These are phyloP conservation scores for Pteropus alecto DNA, from an alignment of 2,113 vertebrate genomes.

Conservation along the genomic window DNA sequence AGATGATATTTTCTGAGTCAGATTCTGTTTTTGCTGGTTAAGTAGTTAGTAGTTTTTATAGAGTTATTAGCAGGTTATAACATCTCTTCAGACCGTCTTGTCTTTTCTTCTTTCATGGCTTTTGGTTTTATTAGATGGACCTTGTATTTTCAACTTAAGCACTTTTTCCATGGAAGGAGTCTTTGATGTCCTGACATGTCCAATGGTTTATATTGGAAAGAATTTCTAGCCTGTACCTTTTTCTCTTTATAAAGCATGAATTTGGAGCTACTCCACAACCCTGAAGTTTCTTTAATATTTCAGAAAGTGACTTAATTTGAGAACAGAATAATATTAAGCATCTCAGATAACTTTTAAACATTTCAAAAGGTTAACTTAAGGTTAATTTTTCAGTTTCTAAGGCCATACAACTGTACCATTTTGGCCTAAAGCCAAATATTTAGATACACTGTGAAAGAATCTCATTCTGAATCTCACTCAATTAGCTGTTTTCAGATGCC, in stretches of 20 bases:
- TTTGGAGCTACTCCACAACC: neutral
- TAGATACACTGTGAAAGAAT: constrained; percentile 21
- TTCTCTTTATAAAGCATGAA: neutral
- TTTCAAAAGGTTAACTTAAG: constrained; percentile 44
- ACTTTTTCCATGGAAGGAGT: neutral
- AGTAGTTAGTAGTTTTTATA: neutral
- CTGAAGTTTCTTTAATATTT: constrained; percentile 21
- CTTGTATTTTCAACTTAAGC: neutral
- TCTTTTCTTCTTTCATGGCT: neutral
- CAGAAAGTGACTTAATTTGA: constrained; percentile 35
- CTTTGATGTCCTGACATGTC: neutral
- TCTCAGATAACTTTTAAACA: neutral
- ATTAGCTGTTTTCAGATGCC: constrained; percentile 54
- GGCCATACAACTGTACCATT: neutral
- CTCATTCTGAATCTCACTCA: constrained; percentile 56
- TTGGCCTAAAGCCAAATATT: constrained; percentile 49
- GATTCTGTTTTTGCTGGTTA: neutral
- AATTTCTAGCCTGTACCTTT: neutral
- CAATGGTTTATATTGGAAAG: neutral
- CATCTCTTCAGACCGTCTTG: neutral
- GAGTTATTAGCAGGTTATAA: neutral
- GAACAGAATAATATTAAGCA: constrained; percentile 21
- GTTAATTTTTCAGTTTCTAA: constrained; percentile 46
- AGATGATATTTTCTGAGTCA: neutral
- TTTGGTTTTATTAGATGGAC: neutral